phyloP scores from a whole-genome alignment of 2,797 vertebrate genomes.

The Margarornis squamiger region DNA sequence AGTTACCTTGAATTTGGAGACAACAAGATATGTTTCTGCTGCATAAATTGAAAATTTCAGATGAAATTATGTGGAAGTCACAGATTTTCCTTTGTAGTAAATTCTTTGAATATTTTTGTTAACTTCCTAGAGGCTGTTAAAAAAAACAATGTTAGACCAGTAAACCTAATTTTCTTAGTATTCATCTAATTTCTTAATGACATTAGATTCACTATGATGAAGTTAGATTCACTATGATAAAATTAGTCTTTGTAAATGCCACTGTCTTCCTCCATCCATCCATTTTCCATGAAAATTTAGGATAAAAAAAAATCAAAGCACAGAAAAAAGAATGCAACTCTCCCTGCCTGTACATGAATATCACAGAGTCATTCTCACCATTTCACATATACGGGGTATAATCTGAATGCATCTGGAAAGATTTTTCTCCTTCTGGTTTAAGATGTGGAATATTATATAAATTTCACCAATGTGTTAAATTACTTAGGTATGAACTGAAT shows the following conservation, averaged over 20 bases:
- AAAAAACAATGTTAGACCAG: not conserved
- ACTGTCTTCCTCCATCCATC: not conserved
- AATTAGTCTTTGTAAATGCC: not conserved
- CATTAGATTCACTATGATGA: not conserved
- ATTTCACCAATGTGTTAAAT: not conserved
- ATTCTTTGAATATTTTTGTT: not conserved
- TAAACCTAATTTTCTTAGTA: not conserved
- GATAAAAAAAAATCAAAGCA: not conserved
- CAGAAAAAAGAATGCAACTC: not conserved
- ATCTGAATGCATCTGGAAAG: not conserved
- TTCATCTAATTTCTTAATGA: not conserved
- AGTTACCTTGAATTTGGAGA: not conserved
- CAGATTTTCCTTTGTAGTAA: not conserved
- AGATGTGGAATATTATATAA: not conserved
- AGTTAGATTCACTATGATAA: not conserved
- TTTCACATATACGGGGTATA: not conserved
- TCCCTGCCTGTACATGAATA: not conserved
- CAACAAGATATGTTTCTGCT: not conserved
- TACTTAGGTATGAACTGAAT: not conserved
- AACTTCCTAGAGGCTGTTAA: not conserved
- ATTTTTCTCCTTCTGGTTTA: not conserved
- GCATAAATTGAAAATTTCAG: not conserved
- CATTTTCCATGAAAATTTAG: not conserved
- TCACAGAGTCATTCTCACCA: not conserved
- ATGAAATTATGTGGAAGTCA: not conserved